Evolutionary conservation across 1,140 invertebrate species (phyloP).

Genomic region (Semibalanus balanoides): DNA sequence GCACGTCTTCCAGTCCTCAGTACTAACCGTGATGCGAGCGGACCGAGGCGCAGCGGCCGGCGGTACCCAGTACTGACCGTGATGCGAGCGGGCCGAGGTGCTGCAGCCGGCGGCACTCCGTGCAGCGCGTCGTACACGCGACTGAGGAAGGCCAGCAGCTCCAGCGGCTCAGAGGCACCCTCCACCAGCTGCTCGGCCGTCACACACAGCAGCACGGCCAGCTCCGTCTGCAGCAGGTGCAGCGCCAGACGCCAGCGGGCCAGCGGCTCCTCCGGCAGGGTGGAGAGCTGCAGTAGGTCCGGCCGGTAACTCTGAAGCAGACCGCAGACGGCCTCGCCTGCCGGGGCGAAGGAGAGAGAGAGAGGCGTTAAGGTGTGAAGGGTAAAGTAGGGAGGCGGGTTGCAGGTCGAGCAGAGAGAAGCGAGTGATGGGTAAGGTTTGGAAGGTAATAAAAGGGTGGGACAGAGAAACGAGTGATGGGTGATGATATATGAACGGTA

Average conservation of each 20-base stretch:
- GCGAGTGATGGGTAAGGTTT: too few species aligned
- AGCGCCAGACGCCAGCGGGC: slow-evolving; percentile 68
- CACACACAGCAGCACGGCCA: slow-evolving; percentile 45
- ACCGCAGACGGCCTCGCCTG: slow-evolving; percentile 61
- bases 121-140: background rate
- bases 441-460: too few species aligned
- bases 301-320: slow-evolving; percentile 72
- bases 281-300: slow-evolving; percentile 55
- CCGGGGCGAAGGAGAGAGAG: slow-evolving; percentile 17
- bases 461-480: too few species aligned
- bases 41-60: too few species aligned
- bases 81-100: background rate
- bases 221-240: slow-evolving; percentile 58
- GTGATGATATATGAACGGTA: too few species aligned
- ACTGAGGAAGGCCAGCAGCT: background rate
- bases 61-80: too few species aligned
- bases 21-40: background rate
- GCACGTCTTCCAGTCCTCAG: too few species aligned
- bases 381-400: too few species aligned
- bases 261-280: slow-evolving; percentile 24
- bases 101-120: too few species aligned
- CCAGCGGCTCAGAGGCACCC: background rate
- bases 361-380: background rate
- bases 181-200: background rate
- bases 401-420: too few species aligned